Base-by-base conservation (phyloP, 2,888 invertebrate genomes). In the Polietes domitor region DNA sequence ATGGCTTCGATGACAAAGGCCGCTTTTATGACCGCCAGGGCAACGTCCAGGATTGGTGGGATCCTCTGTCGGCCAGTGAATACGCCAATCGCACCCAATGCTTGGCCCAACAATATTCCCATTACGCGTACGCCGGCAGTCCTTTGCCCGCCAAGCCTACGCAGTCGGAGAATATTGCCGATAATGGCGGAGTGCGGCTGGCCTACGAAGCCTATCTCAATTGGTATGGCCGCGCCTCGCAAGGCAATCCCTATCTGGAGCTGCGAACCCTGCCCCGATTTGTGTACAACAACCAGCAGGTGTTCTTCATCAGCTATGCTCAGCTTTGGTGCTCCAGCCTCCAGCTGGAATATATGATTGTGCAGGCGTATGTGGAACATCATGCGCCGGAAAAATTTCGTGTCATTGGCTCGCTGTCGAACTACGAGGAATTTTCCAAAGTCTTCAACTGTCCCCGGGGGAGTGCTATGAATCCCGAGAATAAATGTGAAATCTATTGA, bases 141-240 rank as follows among this genome's bases (percentile, higher is more conserved):
- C 73, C 24, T 2, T 65, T 91, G 7, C 89, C 90, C 0, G 86
- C 86, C 37, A 87, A 87, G n/a, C 85, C 77, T 0, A 79, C 85
- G 0, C 90, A 91, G 41, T 86, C 89, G 28, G 91, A 92, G 78
- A 90, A 92, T 74, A 89, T 91, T 58, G 91, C 92, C 37, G 92
- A 92, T 32, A 91, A 90, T 76, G 92, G 90, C 0, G 92, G 90
- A 9, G n/a, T 92, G 10, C 89, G 90, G 15, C 82, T 91, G 50
- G 90, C 91, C 12, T 92, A 89, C 70, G 85, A 86, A 28, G 90
- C 92, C 37, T 91, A 91, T 85, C 80, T 87, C 15, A 87, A 85
- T 6, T 90, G 91, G 91, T 86, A 87, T 37, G 58, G 26, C 1
- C 12, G 26, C 2, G 58, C 5, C 17, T 37, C 63, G 28, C 0